Evolutionary conservation across 2,797 vertebrate genomes (phyloP), one percentile per base, ranked within the genome.

Genomic region (Benthosema pterotum): DNA sequence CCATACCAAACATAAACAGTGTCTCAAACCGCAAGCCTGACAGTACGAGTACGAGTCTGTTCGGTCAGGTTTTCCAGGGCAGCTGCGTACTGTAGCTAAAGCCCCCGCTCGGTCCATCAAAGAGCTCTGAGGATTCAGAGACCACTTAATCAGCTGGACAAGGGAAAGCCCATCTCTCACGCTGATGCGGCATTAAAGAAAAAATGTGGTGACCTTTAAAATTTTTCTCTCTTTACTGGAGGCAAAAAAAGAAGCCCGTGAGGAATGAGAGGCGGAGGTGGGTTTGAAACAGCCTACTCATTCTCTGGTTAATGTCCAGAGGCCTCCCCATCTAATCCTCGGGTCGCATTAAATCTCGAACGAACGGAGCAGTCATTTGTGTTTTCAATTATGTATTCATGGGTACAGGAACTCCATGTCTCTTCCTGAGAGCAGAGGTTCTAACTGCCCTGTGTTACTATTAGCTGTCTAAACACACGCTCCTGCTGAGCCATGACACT

Each of bases 251-350:
- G 75, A 46, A 12, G 52, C 74, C 78, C 65, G 53, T 85, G 85
- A 90, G 79, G 83, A 89, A 87, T 82, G 83, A 75, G 77, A 86
- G 83, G 74, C 69, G 65, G 79, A 83, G 83, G 80, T 86, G 53
- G 77, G 67, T 82, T 80, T 71, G 70, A 81, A 64, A 71, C 48
- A 84, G 80, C 77, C 67, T 84, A 86, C 83, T 90, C 87, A 87
- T 83, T 83, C 87, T 88, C 90, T 91, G 89, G 86, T 91, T 92
- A 91, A 91, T 89, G 89, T 93, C 90, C 82, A 82, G 67, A 76
- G 75, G 83, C 85, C 84, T 83, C 77, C 59, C 84, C 71, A 66
- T 84, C 80, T 92, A 91, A 92, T 92, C 89, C 89, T 82, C 56
- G 55, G 81, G 85, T 82, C 72, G 75, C 90, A 87, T 92, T 92